A percentile compares a stretch with the other conserved stretches of the same genome.
Evolutionary conservation across 2,113 vertebrate genomes (phyloP).

Genomic region (Aldabrachelys gigantea): DNA sequence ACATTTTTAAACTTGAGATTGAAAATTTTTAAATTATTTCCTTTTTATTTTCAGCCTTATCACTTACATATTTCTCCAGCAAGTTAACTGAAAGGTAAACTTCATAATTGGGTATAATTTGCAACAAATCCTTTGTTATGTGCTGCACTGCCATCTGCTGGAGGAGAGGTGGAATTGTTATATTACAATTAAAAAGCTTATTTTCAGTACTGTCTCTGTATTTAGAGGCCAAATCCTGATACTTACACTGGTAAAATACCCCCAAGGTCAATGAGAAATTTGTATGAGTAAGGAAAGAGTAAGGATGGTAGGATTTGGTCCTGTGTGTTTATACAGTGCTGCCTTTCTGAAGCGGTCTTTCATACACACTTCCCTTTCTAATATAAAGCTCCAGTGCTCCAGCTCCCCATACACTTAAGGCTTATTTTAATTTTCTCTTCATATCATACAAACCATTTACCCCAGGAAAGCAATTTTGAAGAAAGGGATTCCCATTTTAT

Average conservation of each 20-base stretch:
- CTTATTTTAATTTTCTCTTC: background rate
- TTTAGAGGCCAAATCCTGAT: background rate
- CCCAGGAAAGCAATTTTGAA: background rate
- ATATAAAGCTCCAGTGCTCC: background rate
- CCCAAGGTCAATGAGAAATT: background rate
- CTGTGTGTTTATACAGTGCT: background rate
- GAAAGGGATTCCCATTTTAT: background rate
- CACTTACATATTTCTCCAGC: background rate
- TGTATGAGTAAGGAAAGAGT: background rate
- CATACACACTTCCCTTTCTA: background rate
- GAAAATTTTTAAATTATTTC: background rate
- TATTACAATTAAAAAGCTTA: background rate
- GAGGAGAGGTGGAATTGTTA: background rate
- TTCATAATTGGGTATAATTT: background rate
- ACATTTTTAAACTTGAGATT: fast-evolving
- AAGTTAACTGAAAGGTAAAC: background rate
- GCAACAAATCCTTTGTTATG: background rate
- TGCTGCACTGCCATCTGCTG: conserved; percentile 78
- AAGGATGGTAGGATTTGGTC: background rate
- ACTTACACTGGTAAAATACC: background rate
- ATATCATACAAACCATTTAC: background rate
- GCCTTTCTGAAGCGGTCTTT: background rate
- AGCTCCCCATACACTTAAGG: background rate
- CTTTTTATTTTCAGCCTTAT: background rate
- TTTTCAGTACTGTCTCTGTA: background rate